These are phyloP conservation scores for Lathronympha strigana DNA, from an alignment of 2,888 invertebrate species.

Conservation along the genomic window DNA sequence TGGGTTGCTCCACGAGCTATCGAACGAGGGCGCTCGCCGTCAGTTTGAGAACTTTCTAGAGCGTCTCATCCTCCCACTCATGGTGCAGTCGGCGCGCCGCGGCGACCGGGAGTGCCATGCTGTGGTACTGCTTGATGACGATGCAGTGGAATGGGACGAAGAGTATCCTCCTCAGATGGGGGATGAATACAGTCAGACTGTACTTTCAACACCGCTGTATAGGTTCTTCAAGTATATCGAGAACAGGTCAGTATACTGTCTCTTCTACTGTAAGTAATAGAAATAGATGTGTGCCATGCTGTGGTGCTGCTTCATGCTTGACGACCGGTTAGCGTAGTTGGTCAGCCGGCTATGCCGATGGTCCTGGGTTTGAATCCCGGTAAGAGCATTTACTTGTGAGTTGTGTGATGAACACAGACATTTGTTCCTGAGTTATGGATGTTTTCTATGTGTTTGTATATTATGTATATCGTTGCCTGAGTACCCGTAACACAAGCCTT, in stretches of 20 bases:
- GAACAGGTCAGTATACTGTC: slow-evolving; percentile 10
- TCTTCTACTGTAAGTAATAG: neutral
- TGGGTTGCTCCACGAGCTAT: slow-evolving; percentile 98
- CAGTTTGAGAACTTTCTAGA: slow-evolving; percentile 99
- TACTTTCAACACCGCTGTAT: slow-evolving; percentile 97
- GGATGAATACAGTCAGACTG: slow-evolving; percentile 95
- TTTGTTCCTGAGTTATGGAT: too few relatives aligned
- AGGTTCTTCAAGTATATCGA: slow-evolving; percentile 48
- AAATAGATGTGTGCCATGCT: too few relatives aligned
- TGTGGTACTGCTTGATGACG: slow-evolving; percentile 94
- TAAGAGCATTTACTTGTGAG: too few relatives aligned
- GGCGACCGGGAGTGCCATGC: slow-evolving; percentile 99
- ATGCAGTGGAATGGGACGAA: slow-evolving; percentile 98
- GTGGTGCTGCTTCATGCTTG: too few relatives aligned
- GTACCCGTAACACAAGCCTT: too few relatives aligned
- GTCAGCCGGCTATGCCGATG: too few relatives aligned
- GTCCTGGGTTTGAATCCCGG: too few relatives aligned
- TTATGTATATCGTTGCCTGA: too few relatives aligned
- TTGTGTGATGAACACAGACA: too few relatives aligned
- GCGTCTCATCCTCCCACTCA: slow-evolving; percentile 96
- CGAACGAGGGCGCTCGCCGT: slow-evolving; percentile 99
- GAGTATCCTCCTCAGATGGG: slow-evolving; percentile 99
- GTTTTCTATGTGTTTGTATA: too few relatives aligned
- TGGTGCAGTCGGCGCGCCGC: slow-evolving; percentile 96
- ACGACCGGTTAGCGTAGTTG: too few relatives aligned